Evolutionary conservation across 2,797 vertebrate species (phyloP).

Genomic region (Malurus leucopterus): DNA sequence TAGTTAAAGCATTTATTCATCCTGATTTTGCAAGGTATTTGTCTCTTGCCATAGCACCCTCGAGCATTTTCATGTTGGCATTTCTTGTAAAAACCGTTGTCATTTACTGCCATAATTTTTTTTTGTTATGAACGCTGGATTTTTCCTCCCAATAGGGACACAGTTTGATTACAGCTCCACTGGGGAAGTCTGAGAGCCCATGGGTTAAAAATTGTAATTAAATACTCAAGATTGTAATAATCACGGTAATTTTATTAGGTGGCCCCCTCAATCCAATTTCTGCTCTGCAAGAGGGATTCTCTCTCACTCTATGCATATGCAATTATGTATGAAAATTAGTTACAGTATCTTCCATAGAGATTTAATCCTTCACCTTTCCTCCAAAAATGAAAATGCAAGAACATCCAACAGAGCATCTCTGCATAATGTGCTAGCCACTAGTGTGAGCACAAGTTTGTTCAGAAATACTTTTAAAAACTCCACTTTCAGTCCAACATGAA

Average conservation of each 20-base stretch:
- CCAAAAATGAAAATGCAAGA: not conserved
- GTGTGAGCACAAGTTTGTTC: not conserved
- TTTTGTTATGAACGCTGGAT: not conserved
- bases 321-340: slow-evolving; percentile 16
- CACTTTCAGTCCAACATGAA: not conserved
- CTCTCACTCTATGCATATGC: not conserved
- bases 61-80: not conserved
- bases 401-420: not conserved
- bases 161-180: not conserved
- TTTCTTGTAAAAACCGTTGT: not conserved
- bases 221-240: slow-evolving; percentile 22
- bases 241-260: slow-evolving; percentile 21
- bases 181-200: not conserved
- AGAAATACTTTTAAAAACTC: not conserved
- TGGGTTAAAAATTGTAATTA: slow-evolving; percentile 26
- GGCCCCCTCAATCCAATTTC: slow-evolving; percentile 24
- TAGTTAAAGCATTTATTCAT: not conserved
- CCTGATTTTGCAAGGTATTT: not conserved
- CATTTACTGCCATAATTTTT: not conserved
- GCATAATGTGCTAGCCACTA: not conserved
- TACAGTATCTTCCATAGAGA: not conserved
- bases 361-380: slow-evolving; percentile 6
- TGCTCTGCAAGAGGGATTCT: not conserved
- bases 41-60: not conserved
- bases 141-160: not conserved